Conservation (phyloP, 64 coral and sea anemone genomes). For the Montipora sp. region DNA sequence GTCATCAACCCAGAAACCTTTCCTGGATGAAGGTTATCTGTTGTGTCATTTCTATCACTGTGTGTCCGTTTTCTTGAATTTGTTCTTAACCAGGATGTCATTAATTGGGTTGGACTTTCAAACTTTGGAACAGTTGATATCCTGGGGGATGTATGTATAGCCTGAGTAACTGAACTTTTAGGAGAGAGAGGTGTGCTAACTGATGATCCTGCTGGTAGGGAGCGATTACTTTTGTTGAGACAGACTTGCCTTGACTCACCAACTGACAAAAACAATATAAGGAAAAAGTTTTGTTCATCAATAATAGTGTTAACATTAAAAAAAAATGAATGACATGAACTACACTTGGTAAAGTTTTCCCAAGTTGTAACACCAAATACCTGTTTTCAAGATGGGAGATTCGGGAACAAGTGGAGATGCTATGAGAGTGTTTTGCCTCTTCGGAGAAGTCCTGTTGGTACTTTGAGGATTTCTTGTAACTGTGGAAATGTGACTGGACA, state of each 20-base stretch:
- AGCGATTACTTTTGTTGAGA: not conserved
- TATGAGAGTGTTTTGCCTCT: not conserved
- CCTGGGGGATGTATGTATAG: not conserved
- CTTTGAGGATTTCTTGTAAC: slow-evolving; percentile 2
- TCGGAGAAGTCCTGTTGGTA: slow-evolving; percentile 1
- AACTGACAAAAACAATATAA: not conserved
- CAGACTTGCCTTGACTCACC: slow-evolving; percentile 7
- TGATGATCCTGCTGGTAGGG: not conserved
- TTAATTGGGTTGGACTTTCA: slow-evolving; percentile 74
- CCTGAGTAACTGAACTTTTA: not conserved
- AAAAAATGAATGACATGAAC: not conserved
- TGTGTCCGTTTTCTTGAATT: slow-evolving; percentile 67
- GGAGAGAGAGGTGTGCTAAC: not conserved
- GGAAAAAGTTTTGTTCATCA: not conserved
- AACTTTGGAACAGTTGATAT: slow-evolving; percentile 44
- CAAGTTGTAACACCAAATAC: not conserved
- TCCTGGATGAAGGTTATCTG: not conserved
- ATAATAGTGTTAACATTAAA: not conserved
- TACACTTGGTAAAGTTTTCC: not conserved
- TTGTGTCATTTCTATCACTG: slow-evolving; percentile 21
- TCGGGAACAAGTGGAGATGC: not conserved
- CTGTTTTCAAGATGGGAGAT: slow-evolving; percentile 4
- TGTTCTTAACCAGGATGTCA: slow-evolving; percentile 74
- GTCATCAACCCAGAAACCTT: not conserved
- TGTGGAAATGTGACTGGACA: slow-evolving; percentile 46